Conservation (phyloP, 2,888 invertebrate species). For the Alentia gelatinosa region DNA sequence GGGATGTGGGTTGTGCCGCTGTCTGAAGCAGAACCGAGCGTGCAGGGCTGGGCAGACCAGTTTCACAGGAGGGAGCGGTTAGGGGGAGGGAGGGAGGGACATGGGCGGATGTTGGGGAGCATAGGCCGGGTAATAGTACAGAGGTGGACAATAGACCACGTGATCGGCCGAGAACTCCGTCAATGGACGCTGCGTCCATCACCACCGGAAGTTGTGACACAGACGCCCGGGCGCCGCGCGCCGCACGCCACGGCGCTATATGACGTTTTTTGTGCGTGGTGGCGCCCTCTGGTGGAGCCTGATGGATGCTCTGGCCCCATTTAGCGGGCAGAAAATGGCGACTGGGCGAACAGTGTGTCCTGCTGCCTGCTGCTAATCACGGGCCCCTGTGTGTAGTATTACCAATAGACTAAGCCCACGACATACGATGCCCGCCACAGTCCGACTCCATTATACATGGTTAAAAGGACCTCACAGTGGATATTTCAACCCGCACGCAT, state of each 20-base stretch:
- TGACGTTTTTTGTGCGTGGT: not conserved
- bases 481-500: not conserved
- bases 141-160: not conserved
- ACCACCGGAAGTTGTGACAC: not conserved
- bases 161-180: not conserved
- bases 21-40: too few relatives aligned
- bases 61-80: too few relatives aligned
- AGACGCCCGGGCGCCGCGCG: not conserved
- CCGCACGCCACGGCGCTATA: too few relatives aligned
- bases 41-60: too few relatives aligned
- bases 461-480: not conserved
- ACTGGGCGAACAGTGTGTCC: not conserved
- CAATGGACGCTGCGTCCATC: not conserved
- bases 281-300: not conserved
- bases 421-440: not conserved
- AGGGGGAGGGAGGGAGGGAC: too few relatives aligned
- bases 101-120: too few relatives aligned
- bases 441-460: not conserved
- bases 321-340: not conserved
- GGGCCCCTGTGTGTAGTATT: not conserved
- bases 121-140: too few relatives aligned
- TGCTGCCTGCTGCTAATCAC: not conserved
- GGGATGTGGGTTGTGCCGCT: too few relatives aligned
- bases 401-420: not conserved
- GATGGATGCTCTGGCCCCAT: not conserved